These are phyloP conservation scores for Rousettus leschenaultii DNA, from an alignment of 2,113 vertebrate genomes.

Conservation along the genomic window DNA sequence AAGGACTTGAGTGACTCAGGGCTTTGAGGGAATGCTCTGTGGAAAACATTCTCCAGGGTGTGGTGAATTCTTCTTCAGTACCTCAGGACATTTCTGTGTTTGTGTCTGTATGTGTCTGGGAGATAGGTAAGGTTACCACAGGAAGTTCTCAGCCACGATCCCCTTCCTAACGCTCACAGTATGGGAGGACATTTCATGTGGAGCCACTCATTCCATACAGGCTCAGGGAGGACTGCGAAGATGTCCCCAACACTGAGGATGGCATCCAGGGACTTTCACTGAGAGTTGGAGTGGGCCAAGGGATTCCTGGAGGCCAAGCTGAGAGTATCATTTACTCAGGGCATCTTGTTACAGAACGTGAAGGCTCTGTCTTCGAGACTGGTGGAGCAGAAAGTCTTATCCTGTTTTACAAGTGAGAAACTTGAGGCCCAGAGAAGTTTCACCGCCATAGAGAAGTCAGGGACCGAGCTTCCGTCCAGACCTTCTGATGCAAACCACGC, in stretches of 20 bases:
- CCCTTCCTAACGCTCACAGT: not conserved
- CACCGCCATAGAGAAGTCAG: fast-evolving
- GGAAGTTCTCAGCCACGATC: not conserved
- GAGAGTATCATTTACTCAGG: not conserved
- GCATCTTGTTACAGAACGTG: fast-evolving
- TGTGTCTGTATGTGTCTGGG: not conserved
- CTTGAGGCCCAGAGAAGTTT: not conserved
- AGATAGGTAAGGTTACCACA: not conserved
- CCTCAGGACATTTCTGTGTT: conserved; percentile 3
- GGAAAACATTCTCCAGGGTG: conserved; percentile 1
- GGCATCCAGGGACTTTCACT: not conserved
- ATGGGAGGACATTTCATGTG: not conserved
- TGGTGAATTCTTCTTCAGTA: not conserved
- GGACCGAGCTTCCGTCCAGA: not conserved
- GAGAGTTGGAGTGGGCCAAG: not conserved
- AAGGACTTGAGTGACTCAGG: conserved; percentile 29
- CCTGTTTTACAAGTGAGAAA: not conserved
- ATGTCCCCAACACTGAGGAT: no score
- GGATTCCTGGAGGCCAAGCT: not conserved
- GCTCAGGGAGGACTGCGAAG: no score
- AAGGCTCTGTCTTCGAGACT: not conserved
- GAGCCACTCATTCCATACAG: not conserved
- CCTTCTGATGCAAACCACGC: not conserved
- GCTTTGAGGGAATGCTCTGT: not conserved
- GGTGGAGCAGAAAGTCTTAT: no score